Percentiles rank a stretch among this genome's conserved stretches.
Conservation (phyloP, 2,113 vertebrate genomes). For the Caretta caretta region DNA sequence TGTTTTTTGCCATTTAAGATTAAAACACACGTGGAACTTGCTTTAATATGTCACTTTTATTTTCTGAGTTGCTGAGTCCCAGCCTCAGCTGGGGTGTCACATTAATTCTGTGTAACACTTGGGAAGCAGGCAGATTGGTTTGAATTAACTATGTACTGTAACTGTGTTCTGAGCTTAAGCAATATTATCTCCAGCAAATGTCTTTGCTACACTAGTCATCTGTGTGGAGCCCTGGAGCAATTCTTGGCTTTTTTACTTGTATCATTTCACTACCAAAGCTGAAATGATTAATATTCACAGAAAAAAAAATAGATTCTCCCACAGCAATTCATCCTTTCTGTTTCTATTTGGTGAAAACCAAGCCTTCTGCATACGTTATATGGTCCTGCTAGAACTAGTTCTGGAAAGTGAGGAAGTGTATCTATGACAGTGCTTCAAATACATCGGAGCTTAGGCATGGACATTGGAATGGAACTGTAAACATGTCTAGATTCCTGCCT, state of each 20-base stretch:
- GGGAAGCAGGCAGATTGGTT: constrained; percentile 54
- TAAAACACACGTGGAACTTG: constrained; percentile 73
- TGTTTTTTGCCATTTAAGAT: constrained; percentile 64
- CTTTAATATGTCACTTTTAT: constrained; percentile 72
- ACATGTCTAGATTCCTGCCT: not conserved
- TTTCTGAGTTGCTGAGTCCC: constrained; percentile 57
- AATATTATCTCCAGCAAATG: constrained; percentile 65
- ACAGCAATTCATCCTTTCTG: constrained; percentile 57
- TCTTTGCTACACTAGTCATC: constrained; percentile 67
- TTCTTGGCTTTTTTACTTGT: constrained; percentile 60
- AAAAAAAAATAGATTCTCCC: constrained; percentile 43
- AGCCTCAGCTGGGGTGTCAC: constrained; percentile 55
- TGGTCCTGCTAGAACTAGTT: constrained; percentile 46
- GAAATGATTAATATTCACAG: constrained; percentile 74
- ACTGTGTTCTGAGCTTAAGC: constrained; percentile 53
- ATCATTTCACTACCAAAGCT: constrained; percentile 70
- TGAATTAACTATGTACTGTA: constrained; percentile 53
- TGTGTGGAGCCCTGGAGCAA: constrained; percentile 66
- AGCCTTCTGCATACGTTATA: constrained; percentile 59
- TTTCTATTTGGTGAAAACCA: constrained; percentile 60
- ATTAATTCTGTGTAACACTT: constrained; percentile 70
- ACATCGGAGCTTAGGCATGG: not conserved
- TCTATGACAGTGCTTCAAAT: constrained; percentile 37
- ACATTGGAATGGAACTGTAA: constrained; percentile 11
- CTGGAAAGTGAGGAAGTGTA: not conserved